phyloP scores from a whole-genome alignment of 2,888 invertebrate species.

The Phalera bucephala region DNA sequence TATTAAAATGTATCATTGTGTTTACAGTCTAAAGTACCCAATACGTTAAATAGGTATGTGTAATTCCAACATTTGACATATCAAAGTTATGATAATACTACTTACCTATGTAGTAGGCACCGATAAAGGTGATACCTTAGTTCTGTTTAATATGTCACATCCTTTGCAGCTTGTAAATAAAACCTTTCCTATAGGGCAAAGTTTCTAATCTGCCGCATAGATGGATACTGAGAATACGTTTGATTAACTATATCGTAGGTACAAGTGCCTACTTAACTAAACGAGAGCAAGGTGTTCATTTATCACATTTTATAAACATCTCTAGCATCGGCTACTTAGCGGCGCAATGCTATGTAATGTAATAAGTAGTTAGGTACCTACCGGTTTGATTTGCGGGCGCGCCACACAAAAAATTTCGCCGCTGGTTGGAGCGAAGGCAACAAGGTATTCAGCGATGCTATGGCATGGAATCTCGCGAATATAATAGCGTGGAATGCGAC shows the following conservation, averaged over 20 bases:
- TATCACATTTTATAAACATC: not conserved
- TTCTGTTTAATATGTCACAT: too few species aligned
- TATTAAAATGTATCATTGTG: not conserved
- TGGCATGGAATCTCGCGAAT: constrained; percentile 65
- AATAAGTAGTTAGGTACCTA: constrained; percentile 52
- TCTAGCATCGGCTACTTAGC: constrained; percentile 28
- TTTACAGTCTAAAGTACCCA: too few species aligned
- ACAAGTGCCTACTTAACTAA: too few species aligned
- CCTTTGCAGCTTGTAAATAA: too few species aligned
- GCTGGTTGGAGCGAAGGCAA: constrained; percentile 53
- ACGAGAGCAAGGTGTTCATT: not conserved
- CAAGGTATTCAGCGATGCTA: constrained; percentile 44
- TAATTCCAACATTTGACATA: too few species aligned
- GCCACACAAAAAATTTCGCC: constrained; percentile 75
- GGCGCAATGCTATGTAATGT: constrained; percentile 38
- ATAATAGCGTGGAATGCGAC: constrained; percentile 75
- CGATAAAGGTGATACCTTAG: too few species aligned
- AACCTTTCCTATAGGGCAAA: too few species aligned
- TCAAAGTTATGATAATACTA: too few species aligned
- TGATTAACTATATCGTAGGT: not conserved
- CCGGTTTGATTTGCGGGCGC: constrained; percentile 73
- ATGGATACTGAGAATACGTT: too few species aligned
- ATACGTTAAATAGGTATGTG: too few species aligned
- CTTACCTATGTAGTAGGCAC: too few species aligned
- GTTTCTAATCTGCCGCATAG: too few species aligned